A percentile compares a stretch with the other conserved stretches of the same genome.
phyloP scores from a whole-genome alignment of 1,140 invertebrate species.

The Telenomus remus region DNA sequence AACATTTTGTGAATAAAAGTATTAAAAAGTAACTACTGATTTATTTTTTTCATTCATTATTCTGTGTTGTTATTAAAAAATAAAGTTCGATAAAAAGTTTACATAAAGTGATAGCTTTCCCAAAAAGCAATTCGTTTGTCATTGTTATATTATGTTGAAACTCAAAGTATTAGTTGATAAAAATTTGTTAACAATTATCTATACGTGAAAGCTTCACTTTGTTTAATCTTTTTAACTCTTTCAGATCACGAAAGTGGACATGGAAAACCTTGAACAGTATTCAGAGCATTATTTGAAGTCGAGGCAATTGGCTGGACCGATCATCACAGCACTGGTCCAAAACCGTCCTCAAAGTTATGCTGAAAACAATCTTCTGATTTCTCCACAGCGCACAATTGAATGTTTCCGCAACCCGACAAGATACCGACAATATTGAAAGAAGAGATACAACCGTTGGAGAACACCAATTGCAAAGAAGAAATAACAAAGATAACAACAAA shows the following conservation, averaged over 20 bases:
- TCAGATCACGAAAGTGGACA: conserved; percentile 29
- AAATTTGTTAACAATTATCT: neutral
- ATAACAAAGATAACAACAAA: neutral
- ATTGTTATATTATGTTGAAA: neutral
- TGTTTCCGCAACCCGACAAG: too few species aligned
- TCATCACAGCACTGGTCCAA: conserved; percentile 1
- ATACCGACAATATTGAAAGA: too few species aligned
- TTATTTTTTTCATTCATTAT: too few species aligned
- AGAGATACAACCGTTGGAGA: too few species aligned
- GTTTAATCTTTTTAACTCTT: conserved; percentile 23
- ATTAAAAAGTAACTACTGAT: too few species aligned
- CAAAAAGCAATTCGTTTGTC: conserved; percentile 4
- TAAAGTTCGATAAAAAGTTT: too few species aligned
- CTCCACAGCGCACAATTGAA: too few species aligned
- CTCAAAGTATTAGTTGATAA: neutral
- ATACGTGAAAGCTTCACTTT: conserved; percentile 35
- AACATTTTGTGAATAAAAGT: too few species aligned
- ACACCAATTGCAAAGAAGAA: too few species aligned
- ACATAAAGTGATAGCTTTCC: conserved; percentile 51
- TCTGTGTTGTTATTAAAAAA: neutral
- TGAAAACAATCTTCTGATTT: too few species aligned
- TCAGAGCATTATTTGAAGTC: conserved; percentile 6
- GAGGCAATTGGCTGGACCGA: conserved; percentile 15
- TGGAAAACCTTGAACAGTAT: conserved; percentile 10
- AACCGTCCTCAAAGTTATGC: too few species aligned